phyloP scores from a whole-genome alignment of 2,113 vertebrate species.

The cattle (Bos taurus) region ARS-UCD2.0 NC_037354.1:7737001-7737500 shows the following conservation, averaged over 20 bases:
- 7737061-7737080: neutral
- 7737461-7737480: neutral
- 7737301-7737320: neutral
- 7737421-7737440: neutral
- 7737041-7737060: neutral
- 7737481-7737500: neutral
- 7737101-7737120: neutral
- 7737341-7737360: neutral
- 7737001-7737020: neutral
- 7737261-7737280: neutral
- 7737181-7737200: neutral
- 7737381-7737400: neutral
- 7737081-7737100: neutral
- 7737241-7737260: neutral
- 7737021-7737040: neutral
- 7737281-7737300: neutral
- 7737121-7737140: neutral
- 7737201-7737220: neutral
- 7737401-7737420: neutral
- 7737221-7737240: neutral
- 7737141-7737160: rapidly evolving
- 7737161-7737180: neutral
- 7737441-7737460: neutral
- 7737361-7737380: neutral
- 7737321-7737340: neutral